phyloP scores from a whole-genome alignment of 2,797 vertebrate genomes.

The Emys orbicularis region DNA sequence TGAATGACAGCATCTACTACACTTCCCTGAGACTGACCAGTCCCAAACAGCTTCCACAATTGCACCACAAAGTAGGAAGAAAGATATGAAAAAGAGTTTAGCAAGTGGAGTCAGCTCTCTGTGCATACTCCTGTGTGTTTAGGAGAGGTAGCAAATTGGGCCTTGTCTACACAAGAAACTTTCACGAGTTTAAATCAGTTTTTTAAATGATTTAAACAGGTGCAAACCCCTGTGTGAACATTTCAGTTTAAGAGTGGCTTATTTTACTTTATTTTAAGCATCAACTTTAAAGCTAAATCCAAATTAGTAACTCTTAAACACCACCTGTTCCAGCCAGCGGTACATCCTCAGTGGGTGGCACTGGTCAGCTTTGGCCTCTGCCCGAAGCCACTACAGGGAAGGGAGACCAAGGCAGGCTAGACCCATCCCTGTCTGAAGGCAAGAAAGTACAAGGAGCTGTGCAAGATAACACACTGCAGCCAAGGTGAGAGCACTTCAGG shows the following conservation, averaged over 20 bases:
- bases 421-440: not conserved
- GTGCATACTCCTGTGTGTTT: not conserved
- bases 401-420: not conserved
- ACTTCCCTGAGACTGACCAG: rapidly evolving
- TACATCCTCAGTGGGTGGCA: not conserved
- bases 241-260: no score
- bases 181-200: no score
- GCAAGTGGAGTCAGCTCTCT: rapidly evolving
- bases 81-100: rapidly evolving
- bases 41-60: not conserved
- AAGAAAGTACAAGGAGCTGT: not conserved
- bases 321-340: not conserved
- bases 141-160: no score
- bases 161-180: no score
- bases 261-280: not conserved
- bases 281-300: not conserved
- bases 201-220: no score
- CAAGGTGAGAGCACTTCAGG: not conserved
- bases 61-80: not conserved
- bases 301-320: not conserved
- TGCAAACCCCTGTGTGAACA: no score
- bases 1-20: not conserved
- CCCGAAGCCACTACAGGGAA: not conserved
- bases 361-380: no score
- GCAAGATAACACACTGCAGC: no score